Percentiles rank a stretch among this genome's conserved stretches.
Evolutionary conservation across 2,888 invertebrate genomes (phyloP).

Genomic region (Orthosia cruda): DNA sequence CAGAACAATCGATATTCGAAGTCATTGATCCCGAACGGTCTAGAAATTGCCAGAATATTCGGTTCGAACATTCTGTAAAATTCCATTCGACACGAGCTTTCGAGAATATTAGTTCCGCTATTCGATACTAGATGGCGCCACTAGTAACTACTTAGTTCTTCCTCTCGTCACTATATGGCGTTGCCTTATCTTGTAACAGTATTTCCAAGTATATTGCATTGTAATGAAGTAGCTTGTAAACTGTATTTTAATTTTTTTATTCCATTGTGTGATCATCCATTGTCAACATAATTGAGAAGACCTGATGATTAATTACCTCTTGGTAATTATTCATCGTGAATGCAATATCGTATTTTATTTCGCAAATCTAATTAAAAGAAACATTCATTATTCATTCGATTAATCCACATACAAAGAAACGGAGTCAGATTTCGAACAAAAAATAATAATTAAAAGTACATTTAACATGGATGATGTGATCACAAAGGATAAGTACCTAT

Average conservation of each 20-base stretch:
- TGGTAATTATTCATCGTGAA: neutral
- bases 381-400: slow-evolving; percentile 14
- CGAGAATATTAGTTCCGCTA: too few relatives aligned
- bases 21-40: too few relatives aligned
- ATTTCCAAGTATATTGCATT: too few relatives aligned
- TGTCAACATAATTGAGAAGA: slow-evolving; percentile 15
- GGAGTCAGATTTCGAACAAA: slow-evolving; percentile 3
- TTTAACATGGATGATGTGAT: slow-evolving; percentile 3
- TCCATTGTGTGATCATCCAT: slow-evolving; percentile 20
- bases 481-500: neutral
- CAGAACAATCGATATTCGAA: too few relatives aligned
- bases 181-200: too few relatives aligned
- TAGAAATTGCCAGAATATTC: too few relatives aligned
- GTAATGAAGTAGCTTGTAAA: neutral
- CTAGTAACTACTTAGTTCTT: too few relatives aligned
- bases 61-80: too few relatives aligned
- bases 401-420: slow-evolving; percentile 35
- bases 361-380: slow-evolving; percentile 24
- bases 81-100: too few relatives aligned
- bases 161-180: too few relatives aligned
- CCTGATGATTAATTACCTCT: slow-evolving; percentile 9
- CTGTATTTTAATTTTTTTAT: neutral
- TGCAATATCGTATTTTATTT: slow-evolving; percentile 13
- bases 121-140: too few relatives aligned
- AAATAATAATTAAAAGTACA: slow-evolving; percentile 1